Base-by-base conservation (phyloP, 2,113 vertebrate species). In the Platysteira castanea region DNA sequence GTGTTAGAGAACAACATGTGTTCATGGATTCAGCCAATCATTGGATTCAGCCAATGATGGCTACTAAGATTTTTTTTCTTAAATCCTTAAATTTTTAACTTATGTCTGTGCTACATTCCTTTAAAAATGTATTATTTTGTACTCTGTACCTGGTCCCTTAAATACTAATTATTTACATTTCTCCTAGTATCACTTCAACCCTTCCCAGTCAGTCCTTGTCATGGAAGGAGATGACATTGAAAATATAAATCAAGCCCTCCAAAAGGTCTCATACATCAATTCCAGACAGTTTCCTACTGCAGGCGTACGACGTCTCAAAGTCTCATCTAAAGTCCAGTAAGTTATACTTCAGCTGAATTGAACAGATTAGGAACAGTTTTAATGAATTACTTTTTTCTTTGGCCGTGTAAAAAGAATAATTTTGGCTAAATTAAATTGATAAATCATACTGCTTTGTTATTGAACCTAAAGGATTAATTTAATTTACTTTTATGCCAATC, bases 231-330 rank as follows among this genome's bases (percentile, higher is more conserved):
- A 99, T 69, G 99, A 99, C 97, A 97, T 99, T 96, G 99, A 98
- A 94, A 99, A 98, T 96, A 98, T 99, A 97, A 99, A 99, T 96
- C 96, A 86, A 26, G 99, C 99, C 46, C 98, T 99, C 70, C 98
- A 90, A 97, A 99, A 99, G 95, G 99, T 99, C 80, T 99, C 99
- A 93, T 99, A 99, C 98, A 99, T 99, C 97, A 99, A 99, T 97
- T 99, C 99, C 44, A 98, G 99, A 84, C 99, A 99, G 98, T 99
- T 99, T 90, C 99, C 99, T 27, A 99, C 99, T 0, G 97, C 99
- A 41, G 99, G 99, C 2, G 68, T 99, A 63, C 97, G 99, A 52
- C 98, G 94, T 60, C 98, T 99, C 89, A 99, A 98, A 97, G 98
- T 99, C 93, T 99, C 99, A 68, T 99, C 99, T 18, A 93, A 98